phyloP scores from a whole-genome alignment of 2,888 invertebrate species.

The Chaitophorus viminalis region DNA sequence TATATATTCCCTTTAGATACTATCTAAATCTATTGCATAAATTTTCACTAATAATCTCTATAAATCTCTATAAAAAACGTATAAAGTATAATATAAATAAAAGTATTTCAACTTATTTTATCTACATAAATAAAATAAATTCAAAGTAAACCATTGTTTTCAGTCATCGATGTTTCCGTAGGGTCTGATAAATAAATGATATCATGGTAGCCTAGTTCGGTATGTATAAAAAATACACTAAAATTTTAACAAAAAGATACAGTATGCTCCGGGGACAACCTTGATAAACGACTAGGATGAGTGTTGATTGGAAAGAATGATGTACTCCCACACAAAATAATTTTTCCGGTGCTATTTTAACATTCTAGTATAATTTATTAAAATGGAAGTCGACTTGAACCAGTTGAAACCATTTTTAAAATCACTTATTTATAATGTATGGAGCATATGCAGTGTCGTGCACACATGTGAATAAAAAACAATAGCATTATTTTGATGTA shows the following conservation, averaged over 20 bases:
- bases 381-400: neutral
- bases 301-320: conserved; percentile 11
- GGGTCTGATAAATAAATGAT: conserved; percentile 42
- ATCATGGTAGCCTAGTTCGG: neutral
- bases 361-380: neutral
- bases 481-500: neutral
- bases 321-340: neutral
- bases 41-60: neutral
- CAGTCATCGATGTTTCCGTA: conserved; percentile 7
- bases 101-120: neutral
- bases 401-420: neutral
- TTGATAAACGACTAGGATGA: neutral
- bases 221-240: neutral
- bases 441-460: neutral
- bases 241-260: conserved; percentile 1
- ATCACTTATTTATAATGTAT: neutral
- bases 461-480: neutral
- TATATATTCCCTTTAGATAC: too few species aligned
- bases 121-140: neutral
- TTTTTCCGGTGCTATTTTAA: neutral
- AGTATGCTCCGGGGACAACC: neutral
- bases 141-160: conserved; percentile 21
- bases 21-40: too few species aligned
- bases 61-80: neutral
- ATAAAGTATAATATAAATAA: neutral